Base-by-base conservation (phyloP, 1,140 invertebrate genomes). In the Centruroides sculpturatus region DNA sequence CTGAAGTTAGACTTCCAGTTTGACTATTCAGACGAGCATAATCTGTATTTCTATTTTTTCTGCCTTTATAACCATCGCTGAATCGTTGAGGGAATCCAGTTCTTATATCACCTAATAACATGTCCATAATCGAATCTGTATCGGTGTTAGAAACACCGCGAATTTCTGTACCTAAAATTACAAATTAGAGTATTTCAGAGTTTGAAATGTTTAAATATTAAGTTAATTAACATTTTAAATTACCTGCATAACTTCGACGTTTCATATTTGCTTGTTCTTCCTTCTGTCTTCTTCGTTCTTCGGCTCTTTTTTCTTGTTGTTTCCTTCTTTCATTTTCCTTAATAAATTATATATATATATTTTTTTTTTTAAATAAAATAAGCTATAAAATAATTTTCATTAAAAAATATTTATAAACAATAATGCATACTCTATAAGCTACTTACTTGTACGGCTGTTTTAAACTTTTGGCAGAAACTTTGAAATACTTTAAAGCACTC, bases 401-500 rank as follows among this genome's bases (percentile, higher is more conserved):
- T 55, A 55, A 46, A 36, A 55, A 55, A 7, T 6, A 55, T 13
- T 5, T 9, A 13, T 8, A 55, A 55, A 7, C 13, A 5, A 13
- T 6, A 55, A 11, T 23, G 5, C 12, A 13, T 41, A 47, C 23
- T 23, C 23, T 23, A 23, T 23, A 23, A 47, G 11, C 3, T 10
- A 8, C 11, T 57, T 55, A 65, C 64, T 60, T 65, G 66, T 23
- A 74, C 65, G 0, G 74, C 77, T 61, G 74, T 69, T 63, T 72
- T 72, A 55, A 79, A 76, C 63, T 74, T 72, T 5, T 74, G 70
- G 62, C 88, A 92, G 77, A 98, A 97, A 12, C 81, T 83, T 67
- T 89, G 80, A 59, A 93, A 84, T 60, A 92, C 85, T 73, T 85
- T 86, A 71, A 96, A 96, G 70, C 92, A 96, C 71, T 98, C 93